Conservation (phyloP, 2,888 invertebrate genomes). For the Colletes collaris region DNA sequence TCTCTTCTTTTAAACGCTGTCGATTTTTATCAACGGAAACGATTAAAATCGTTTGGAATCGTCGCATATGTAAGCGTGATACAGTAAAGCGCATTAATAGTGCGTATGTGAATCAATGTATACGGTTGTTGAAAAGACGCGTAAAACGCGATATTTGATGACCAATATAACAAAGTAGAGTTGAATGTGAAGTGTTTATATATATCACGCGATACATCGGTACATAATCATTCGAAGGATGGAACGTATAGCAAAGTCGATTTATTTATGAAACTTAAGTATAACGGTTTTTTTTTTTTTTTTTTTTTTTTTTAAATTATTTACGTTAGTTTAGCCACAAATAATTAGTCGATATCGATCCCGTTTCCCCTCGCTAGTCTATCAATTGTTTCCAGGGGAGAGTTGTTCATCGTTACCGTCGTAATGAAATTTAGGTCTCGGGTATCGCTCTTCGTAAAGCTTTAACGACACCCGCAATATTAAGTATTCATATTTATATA, state of each 20-base stretch:
- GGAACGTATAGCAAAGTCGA: conserved; percentile 17
- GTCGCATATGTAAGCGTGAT: conserved; percentile 24
- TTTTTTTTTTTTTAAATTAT: conserved; percentile 35
- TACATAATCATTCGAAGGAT: conserved; percentile 41
- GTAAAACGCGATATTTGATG: conserved; percentile 37
- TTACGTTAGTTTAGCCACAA: conserved; percentile 19
- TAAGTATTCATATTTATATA: conserved; percentile 26
- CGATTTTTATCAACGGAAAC: conserved; percentile 6
- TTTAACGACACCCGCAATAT: conserved; percentile 31
- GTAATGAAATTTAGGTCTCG: not conserved
- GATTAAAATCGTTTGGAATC: conserved; percentile 32
- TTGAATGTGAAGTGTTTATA: conserved; percentile 37
- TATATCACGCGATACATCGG: conserved; percentile 28
- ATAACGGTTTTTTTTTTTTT: conserved; percentile 34
- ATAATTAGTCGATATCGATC: conserved; percentile 16
- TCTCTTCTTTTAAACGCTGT: conserved; percentile 1
- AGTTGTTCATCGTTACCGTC: conserved; percentile 16
- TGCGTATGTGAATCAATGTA: conserved; percentile 28
- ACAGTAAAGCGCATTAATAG: conserved; percentile 19
- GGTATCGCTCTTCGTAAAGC: conserved; percentile 25
- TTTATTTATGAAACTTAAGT: conserved; percentile 30
- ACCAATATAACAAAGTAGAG: conserved; percentile 41
- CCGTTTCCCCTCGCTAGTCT: conserved; percentile 45
- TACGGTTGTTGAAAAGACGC: conserved; percentile 33
- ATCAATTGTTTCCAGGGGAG: conserved; percentile 29